Conservation (phyloP, 2,113 vertebrate species). For the Hipposideros armiger region DNA sequence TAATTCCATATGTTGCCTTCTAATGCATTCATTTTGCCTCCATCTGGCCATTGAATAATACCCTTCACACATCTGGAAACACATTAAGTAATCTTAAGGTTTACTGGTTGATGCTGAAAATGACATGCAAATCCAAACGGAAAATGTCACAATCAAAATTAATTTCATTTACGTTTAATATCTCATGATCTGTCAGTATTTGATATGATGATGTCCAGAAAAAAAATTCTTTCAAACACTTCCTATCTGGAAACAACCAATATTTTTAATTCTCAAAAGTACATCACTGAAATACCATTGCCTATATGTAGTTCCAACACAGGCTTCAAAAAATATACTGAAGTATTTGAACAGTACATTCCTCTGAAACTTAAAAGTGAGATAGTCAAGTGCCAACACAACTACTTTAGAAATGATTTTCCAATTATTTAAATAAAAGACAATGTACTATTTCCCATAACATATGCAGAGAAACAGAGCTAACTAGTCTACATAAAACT, state of each 20-base stretch:
- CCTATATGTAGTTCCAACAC: background rate
- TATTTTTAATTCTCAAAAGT: slow-evolving; percentile 40
- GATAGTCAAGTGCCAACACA: background rate
- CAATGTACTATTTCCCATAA: background rate
- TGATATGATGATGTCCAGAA: background rate
- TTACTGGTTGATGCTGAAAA: background rate
- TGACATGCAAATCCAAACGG: background rate
- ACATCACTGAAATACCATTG: background rate
- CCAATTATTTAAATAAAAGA: slow-evolving; percentile 3
- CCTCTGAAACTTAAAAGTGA: slow-evolving; percentile 44
- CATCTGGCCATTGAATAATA: background rate
- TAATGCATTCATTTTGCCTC: slow-evolving; percentile 4
- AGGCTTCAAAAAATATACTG: slow-evolving; percentile 10
- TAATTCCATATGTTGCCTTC: background rate
- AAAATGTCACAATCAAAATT: background rate
- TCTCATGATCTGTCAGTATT: background rate
- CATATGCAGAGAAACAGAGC: background rate
- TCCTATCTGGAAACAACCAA: background rate
- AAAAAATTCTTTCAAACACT: slow-evolving; percentile 57
- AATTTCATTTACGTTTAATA: slow-evolving; percentile 15
- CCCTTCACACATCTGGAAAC: background rate
- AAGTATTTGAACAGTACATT: background rate
- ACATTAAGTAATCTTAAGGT: background rate
- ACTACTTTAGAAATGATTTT: background rate
- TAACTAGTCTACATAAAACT: background rate